phyloP scores from a whole-genome alignment of 2,113 vertebrate species.

The Numida meleagris region DNA sequence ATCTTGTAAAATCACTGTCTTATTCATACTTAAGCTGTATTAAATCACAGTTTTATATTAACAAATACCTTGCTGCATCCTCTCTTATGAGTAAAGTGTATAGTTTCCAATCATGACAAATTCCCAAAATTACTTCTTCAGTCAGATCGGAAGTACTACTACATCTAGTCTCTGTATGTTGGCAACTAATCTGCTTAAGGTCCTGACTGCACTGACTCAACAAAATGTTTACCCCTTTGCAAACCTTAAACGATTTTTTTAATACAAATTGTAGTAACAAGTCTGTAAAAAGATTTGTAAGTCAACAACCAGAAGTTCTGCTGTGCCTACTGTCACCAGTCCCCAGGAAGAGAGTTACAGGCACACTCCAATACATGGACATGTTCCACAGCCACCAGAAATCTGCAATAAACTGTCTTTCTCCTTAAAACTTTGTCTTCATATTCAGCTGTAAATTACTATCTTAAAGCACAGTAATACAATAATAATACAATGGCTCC shows the following conservation, averaged over 20 bases:
- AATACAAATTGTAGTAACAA: neutral
- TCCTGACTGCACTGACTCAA: neutral
- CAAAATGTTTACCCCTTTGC: neutral
- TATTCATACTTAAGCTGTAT: neutral
- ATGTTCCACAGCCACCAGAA: neutral
- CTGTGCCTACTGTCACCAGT: neutral
- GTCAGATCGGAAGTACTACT: neutral
- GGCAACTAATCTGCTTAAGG: neutral
- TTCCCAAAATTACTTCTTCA: neutral
- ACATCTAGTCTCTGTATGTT: neutral
- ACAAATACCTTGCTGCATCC: neutral
- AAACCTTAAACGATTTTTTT: neutral
- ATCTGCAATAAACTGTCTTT: neutral
- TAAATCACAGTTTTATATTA: neutral
- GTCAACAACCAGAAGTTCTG: neutral
- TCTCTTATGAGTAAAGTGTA: neutral
- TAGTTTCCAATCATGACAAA: neutral
- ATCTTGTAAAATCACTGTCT: neutral
- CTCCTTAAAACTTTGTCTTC: neutral
- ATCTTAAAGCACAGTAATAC: neutral
- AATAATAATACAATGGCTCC: neutral
- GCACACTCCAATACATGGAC: accelerated
- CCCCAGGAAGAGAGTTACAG: neutral
- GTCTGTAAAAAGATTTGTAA: neutral
- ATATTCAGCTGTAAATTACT: neutral